phyloP scores from a whole-genome alignment of 2,888 invertebrate species.

The Lycocerus yunnanus region DNA sequence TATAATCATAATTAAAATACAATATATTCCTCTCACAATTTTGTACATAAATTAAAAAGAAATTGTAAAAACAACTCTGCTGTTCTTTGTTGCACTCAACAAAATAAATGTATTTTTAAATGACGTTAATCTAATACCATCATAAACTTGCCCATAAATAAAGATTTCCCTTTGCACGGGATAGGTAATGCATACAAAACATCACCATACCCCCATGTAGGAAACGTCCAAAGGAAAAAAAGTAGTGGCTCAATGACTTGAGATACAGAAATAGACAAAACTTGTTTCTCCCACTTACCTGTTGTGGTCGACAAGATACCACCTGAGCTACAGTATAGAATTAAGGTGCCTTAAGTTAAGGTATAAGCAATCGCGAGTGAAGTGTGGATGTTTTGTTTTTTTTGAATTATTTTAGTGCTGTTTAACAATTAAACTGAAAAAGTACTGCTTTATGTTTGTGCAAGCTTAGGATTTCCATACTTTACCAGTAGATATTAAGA shows the following conservation, averaged over 20 bases:
- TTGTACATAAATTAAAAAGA: neutral
- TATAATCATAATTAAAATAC: neutral
- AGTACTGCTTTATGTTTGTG: neutral
- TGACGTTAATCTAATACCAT: neutral
- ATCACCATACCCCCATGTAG: conserved; percentile 15
- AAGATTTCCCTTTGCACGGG: neutral
- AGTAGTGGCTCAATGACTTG: conserved; percentile 30
- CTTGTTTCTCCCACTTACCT: conserved; percentile 52
- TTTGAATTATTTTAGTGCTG: neutral
- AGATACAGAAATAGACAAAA: conserved; percentile 46
- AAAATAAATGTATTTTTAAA: neutral
- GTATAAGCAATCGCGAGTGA: conserved; percentile 31
- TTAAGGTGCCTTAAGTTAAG: conserved; percentile 32
- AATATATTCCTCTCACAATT: neutral
- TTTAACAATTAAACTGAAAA: neutral
- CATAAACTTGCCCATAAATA: neutral
- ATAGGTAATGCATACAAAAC: neutral
- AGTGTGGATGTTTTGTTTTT: conserved; percentile 10
- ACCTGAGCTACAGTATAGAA: conserved; percentile 38
- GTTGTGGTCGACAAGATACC: conserved; percentile 38
- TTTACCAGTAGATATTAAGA: neutral
- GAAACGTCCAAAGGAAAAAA: conserved; percentile 29
- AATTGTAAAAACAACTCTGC: neutral
- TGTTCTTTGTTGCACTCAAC: neutral
- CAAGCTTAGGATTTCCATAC: neutral